Conservation (phyloP, 2,797 vertebrate genomes). For the Loris lydekkerianus region DNA sequence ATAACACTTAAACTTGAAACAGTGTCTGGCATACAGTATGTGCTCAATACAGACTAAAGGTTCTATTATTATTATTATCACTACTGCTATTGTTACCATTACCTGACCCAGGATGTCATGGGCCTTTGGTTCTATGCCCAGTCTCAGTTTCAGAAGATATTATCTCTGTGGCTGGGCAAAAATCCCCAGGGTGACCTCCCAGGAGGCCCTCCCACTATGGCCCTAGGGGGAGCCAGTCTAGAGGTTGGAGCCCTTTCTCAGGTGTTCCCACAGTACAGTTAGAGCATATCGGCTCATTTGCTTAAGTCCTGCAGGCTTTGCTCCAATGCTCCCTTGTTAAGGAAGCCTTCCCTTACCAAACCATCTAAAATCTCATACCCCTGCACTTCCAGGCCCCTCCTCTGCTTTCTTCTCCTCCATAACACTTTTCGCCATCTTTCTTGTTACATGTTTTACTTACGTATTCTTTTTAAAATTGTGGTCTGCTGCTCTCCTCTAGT, state of each 20-base stretch:
- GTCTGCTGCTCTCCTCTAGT: not conserved
- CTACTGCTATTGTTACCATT: not conserved
- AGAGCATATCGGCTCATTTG: not conserved
- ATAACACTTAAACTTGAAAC: not conserved
- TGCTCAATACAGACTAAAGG: not conserved
- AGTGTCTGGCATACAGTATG: not conserved
- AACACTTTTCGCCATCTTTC: not conserved
- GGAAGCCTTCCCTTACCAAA: not conserved
- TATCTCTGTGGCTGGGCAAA: not conserved
- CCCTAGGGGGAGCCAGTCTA: not conserved
- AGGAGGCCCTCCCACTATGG: not conserved
- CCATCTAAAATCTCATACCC: not conserved
- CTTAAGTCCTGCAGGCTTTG: not conserved
- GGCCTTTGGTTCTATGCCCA: not conserved
- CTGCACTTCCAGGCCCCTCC: not conserved
- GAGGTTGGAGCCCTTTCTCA: not conserved
- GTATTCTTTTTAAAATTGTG: not conserved
- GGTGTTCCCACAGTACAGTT: not conserved
- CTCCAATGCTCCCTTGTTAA: not conserved
- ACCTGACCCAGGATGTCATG: not conserved
- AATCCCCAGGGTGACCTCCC: not conserved
- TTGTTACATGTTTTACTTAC: not conserved
- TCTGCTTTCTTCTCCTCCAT: conserved; percentile 12
- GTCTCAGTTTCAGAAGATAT: conserved; percentile 25
- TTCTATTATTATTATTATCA: not conserved